A percentile compares a stretch with the other conserved stretches of the same genome.
Conservation (phyloP, 2,888 invertebrate species). For the Sesamia inferens region DNA sequence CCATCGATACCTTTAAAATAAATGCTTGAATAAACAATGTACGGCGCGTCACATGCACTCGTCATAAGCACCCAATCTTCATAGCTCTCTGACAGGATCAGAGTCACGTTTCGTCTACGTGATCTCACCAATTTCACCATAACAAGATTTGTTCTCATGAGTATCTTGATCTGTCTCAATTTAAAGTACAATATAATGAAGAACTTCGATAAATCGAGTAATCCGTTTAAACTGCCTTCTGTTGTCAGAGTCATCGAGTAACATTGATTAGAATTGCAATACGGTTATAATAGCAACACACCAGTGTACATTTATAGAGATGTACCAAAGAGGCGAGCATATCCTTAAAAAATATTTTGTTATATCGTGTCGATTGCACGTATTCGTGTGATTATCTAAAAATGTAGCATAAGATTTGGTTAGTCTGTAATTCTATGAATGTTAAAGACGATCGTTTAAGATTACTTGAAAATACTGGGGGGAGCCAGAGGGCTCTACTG, state of each 20-base stretch:
- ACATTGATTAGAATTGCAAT: background rate
- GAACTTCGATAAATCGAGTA: conserved; percentile 49
- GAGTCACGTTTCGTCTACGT: conserved; percentile 81
- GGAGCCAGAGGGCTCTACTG: too few species aligned
- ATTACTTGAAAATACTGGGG: too few species aligned
- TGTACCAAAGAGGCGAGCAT: background rate
- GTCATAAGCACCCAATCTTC: conserved; percentile 74
- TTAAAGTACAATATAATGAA: conserved; percentile 45
- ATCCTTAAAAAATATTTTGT: background rate
- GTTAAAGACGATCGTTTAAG: background rate
- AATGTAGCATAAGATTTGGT: background rate
- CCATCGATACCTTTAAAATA: conserved; percentile 14
- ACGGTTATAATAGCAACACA: background rate
- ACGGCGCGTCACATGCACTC: conserved; percentile 33
- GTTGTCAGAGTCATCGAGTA: background rate
- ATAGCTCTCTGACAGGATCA: conserved; percentile 76
- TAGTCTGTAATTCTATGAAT: background rate
- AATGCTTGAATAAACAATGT: conserved; percentile 25
- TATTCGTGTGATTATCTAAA: background rate
- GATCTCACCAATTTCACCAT: conserved; percentile 80
- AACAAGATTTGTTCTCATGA: conserved; percentile 88
- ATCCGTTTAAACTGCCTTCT: conserved; percentile 7
- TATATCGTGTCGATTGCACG: background rate
- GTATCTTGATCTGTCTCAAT: conserved; percentile 65
- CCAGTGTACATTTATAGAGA: too few species aligned